Percentiles rank a stretch among this genome's conserved stretches.
Evolutionary conservation across 2,113 vertebrate species (phyloP).

Genomic region (Tragelaphus scriptus): DNA sequence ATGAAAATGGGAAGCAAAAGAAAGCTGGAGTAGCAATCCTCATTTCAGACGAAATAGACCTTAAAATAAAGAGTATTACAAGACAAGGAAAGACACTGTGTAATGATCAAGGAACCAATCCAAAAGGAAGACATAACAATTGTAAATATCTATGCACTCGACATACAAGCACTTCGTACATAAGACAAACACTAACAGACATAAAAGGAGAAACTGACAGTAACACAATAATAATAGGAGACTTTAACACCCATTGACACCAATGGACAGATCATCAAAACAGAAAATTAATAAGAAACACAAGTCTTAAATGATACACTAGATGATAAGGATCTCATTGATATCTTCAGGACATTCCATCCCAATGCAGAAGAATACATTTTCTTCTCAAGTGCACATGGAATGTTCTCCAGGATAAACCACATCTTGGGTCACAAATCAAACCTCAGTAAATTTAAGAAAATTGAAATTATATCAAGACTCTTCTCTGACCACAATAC

Average conservation of each 20-base stretch:
- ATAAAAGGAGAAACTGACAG: background rate
- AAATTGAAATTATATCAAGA: too few relatives aligned
- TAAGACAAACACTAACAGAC: background rate
- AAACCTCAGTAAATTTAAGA: too few relatives aligned
- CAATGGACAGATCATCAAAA: background rate
- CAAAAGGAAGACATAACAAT: background rate
- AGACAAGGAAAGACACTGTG: background rate
- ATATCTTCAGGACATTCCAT: background rate
- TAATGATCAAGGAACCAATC: background rate
- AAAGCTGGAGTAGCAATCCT: background rate
- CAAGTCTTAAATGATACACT: background rate
- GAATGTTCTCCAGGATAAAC: too few relatives aligned
- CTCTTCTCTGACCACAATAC: too few relatives aligned
- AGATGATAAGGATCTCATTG: background rate
- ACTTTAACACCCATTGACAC: background rate
- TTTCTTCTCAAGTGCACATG: background rate
- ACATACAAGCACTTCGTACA: accelerated
- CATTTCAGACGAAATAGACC: background rate
- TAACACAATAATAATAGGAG: background rate
- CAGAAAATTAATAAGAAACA: background rate
- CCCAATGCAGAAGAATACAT: background rate
- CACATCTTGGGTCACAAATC: too few relatives aligned
- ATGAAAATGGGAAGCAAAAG: background rate
- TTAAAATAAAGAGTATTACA: background rate
- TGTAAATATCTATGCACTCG: background rate